These are phyloP conservation scores for Tragelaphus scriptus DNA, from an alignment of 2,113 vertebrate genomes.

Conservation along the genomic window DNA sequence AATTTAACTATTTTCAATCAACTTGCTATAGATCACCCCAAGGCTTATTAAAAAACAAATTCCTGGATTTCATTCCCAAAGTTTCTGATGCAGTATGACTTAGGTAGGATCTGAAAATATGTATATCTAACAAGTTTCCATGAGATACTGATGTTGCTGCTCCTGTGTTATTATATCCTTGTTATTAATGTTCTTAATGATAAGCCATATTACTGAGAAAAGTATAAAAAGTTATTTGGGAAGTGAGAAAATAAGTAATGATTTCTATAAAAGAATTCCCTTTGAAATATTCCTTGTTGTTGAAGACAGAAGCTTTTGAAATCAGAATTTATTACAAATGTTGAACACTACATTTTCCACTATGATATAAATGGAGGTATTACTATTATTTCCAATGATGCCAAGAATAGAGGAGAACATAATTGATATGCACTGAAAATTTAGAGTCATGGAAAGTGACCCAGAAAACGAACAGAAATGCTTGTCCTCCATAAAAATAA, in stretches of 20 bases:
- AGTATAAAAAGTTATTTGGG: not conserved
- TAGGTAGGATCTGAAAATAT: not conserved
- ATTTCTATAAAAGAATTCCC: not conserved
- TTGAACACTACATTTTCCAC: not conserved
- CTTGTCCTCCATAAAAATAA: not conserved
- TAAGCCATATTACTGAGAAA: not conserved
- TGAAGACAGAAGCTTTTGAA: not conserved
- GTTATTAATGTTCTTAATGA: not conserved
- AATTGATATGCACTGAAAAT: not conserved
- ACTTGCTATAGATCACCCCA: not conserved
- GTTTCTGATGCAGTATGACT: not conserved
- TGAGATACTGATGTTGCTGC: not conserved
- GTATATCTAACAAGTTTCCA: not conserved
- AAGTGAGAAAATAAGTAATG: conserved; percentile 3
- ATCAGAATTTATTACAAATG: not conserved
- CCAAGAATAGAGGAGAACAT: not conserved
- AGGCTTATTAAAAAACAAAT: not conserved
- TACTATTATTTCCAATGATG: not conserved
- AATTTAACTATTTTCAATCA: not conserved
- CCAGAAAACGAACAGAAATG: not conserved
- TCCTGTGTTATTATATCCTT: not conserved
- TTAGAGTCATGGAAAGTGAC: not conserved
- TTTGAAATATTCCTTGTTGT: not conserved
- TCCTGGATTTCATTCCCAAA: not conserved
- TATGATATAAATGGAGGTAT: not conserved